These are phyloP conservation scores for Arvicanthis niloticus DNA, from an alignment of 2,113 vertebrate species.

Conservation along the genomic window DNA sequence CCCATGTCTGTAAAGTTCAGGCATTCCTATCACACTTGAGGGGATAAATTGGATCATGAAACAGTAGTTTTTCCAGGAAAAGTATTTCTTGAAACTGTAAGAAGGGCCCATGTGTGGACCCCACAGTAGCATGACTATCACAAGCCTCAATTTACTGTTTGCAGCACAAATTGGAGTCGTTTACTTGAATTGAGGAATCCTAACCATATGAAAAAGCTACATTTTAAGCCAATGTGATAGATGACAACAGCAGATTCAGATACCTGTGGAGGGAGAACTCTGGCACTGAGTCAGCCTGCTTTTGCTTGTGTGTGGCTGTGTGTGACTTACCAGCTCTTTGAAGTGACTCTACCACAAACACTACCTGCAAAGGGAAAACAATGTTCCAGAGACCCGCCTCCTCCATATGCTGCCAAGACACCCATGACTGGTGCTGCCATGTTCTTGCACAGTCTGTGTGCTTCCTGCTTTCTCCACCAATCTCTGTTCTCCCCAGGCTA, in stretches of 20 bases:
- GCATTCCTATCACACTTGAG: too few relatives aligned
- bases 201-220: neutral
- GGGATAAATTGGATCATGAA: rapidly evolving
- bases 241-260: neutral
- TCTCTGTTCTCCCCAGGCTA: neutral
- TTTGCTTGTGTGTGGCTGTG: neutral
- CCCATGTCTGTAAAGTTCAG: neutral
- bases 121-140: neutral
- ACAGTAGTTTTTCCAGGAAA: neutral
- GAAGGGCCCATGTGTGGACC: neutral
- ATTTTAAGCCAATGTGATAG: neutral
- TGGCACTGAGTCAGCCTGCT: neutral
- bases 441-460: neutral
- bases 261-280: neutral
- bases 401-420: neutral
- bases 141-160: neutral
- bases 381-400: neutral
- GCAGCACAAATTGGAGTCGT: neutral
- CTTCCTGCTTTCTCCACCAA: conserved; percentile 48
- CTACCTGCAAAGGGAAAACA: neutral
- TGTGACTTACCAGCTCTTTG: neutral
- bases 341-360: neutral
- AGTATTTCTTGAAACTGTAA: neutral
- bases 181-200: neutral
- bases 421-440: neutral